A percentile compares a stretch with the other conserved stretches of the same genome.
These are phyloP conservation scores for Drosophila grimshawi DNA, from an alignment of 1,140 invertebrate species.

Conservation along the genomic window DNA sequence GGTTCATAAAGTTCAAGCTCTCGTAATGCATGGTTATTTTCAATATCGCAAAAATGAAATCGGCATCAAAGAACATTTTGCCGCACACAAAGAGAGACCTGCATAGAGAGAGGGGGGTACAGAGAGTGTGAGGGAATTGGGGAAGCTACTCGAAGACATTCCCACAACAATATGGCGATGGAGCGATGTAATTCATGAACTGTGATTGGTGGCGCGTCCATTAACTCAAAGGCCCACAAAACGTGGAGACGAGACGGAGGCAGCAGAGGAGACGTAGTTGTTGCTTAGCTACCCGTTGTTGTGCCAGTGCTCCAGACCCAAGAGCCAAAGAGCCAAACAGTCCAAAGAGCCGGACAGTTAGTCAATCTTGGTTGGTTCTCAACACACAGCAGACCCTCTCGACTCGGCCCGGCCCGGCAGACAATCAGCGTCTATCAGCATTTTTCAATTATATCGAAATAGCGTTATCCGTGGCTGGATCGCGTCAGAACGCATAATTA, in stretches of 20 bases:
- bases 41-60: constrained; percentile 83
- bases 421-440: constrained; percentile 84
- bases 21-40: constrained; percentile 79
- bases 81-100: constrained; percentile 40
- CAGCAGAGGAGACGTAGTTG: too few relatives aligned
- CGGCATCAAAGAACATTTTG: constrained; percentile 79
- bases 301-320: constrained; percentile 5
- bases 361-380: constrained; percentile 26
- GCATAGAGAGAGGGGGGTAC: constrained; percentile 5
- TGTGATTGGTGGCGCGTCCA: constrained; percentile 74
- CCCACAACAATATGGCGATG: constrained; percentile 77
- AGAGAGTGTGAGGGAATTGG: constrained; percentile 1
- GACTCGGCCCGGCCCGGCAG: too few relatives aligned
- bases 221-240: constrained; percentile 39
- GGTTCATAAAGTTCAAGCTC: constrained; percentile 34
- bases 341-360: constrained; percentile 22
- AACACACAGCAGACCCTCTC: constrained; percentile 4
- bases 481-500: constrained; percentile 85
- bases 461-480: constrained; percentile 84
- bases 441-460: constrained; percentile 85
- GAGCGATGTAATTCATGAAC: constrained; percentile 80
- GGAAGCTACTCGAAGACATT: constrained; percentile 59
- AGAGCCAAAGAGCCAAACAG: not conserved
- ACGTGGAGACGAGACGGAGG: constrained; percentile 9
- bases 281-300: not conserved